phyloP scores from a whole-genome alignment of 2,797 vertebrate genomes.

The Emydoidea blandingii region DNA sequence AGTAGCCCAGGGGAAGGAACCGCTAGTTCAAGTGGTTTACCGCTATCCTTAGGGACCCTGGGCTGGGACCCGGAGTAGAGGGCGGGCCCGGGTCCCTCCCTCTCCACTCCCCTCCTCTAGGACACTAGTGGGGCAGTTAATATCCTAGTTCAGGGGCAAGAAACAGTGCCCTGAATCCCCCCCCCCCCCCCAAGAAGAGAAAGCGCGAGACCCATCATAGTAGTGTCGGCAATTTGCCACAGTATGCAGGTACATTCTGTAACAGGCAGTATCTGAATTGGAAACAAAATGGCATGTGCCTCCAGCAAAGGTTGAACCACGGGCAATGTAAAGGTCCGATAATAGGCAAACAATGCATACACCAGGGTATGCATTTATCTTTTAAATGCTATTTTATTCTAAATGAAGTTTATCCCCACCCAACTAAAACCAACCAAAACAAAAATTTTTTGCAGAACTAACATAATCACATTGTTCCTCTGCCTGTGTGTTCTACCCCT shows the following conservation, averaged over 20 bases:
- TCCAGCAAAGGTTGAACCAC: not conserved
- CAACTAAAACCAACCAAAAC: not conserved
- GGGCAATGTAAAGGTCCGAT: rapidly evolving
- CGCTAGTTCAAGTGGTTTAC: no score
- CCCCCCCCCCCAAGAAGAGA: no score
- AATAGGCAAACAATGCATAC: not conserved
- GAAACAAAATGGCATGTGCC: not conserved
- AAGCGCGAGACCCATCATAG: no score
- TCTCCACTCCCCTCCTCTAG: no score
- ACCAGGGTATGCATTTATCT: not conserved
- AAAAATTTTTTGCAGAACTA: not conserved
- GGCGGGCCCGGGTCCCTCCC: no score
- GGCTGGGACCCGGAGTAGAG: no score
- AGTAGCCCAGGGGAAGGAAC: no score
- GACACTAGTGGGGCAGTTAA: no score
- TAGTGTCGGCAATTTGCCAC: no score
- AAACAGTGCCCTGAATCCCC: no score
- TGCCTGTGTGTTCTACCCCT: not conserved
- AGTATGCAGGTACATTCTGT: rapidly evolving
- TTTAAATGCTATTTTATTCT: not conserved
- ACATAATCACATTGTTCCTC: not conserved
- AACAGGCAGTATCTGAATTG: not conserved
- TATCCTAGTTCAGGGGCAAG: no score
- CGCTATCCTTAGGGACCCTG: no score
- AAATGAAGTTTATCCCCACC: not conserved